These are phyloP conservation scores for Poeciliopsis occidentalis DNA, from an alignment of 2,113 vertebrate species.

Conservation along the genomic window DNA sequence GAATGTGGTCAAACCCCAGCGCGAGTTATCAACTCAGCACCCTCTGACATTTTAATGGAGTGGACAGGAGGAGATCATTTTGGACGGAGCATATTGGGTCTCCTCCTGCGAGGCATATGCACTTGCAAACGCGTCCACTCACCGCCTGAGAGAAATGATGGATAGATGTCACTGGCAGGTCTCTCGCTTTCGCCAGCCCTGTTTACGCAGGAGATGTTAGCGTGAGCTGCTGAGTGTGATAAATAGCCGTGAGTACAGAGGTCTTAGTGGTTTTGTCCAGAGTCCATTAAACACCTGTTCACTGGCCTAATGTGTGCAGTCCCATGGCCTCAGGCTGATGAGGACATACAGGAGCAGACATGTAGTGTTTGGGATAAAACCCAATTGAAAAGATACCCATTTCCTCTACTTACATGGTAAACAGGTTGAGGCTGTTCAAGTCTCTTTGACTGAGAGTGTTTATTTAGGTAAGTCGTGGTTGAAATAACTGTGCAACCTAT, in stretches of 20 bases:
- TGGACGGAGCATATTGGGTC: slow-evolving; percentile 42
- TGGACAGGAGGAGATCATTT: slow-evolving; percentile 58
- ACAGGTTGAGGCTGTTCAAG: background rate
- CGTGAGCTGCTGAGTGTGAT: slow-evolving; percentile 32
- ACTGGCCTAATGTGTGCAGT: slow-evolving; percentile 39
- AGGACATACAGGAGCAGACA: background rate
- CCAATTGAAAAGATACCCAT: background rate
- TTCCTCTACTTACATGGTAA: background rate
- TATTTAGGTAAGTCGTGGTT: background rate
- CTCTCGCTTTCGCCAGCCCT: slow-evolving; percentile 35
- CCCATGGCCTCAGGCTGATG: slow-evolving; percentile 52
- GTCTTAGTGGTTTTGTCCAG: slow-evolving; percentile 55
- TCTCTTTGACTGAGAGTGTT: background rate
- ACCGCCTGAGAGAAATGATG: slow-evolving; percentile 58
- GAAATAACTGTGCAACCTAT: background rate
- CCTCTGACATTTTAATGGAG: slow-evolving; percentile 73
- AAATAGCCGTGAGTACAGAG: slow-evolving; percentile 49
- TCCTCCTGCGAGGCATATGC: slow-evolving; percentile 35
- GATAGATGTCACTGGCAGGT: slow-evolving; percentile 64
- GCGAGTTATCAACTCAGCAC: slow-evolving; percentile 55
- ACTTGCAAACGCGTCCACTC: slow-evolving; percentile 4
- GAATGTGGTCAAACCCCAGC: slow-evolving; percentile 36
- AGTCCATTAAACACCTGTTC: slow-evolving; percentile 76
- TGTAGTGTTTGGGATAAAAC: background rate
- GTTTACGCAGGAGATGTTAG: slow-evolving; percentile 28